Evolutionary conservation across 2,888 invertebrate genomes (phyloP).

Genomic region (Ditula angustiorana): DNA sequence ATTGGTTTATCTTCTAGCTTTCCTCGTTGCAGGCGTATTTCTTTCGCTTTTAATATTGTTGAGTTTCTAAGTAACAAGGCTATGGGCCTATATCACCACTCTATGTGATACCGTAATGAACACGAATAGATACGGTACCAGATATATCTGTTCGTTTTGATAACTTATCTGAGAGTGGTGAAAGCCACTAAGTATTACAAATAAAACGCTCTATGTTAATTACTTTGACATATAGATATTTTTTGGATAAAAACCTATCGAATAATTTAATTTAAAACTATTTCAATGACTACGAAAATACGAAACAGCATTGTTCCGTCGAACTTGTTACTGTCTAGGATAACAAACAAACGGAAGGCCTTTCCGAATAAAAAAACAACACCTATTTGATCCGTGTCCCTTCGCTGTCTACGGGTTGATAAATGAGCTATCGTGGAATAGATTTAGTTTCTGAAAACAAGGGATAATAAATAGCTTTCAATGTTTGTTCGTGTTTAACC

Average conservation of each 20-base stretch:
- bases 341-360: constrained; percentile 14
- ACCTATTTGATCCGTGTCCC: constrained; percentile 27
- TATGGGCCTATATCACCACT: too few species aligned
- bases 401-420: constrained; percentile 13
- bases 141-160: too few species aligned
- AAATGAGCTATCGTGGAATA: constrained; percentile 18
- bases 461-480: constrained; percentile 14
- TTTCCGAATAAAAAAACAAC: constrained; percentile 14
- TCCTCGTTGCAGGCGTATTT: too few species aligned
- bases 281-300: neutral
- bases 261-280: neutral
- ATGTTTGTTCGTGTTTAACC: constrained; percentile 4
- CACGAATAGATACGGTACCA: too few species aligned
- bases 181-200: too few species aligned
- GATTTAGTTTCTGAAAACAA: constrained; percentile 30
- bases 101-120: too few species aligned
- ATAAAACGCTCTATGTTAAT: too few species aligned
- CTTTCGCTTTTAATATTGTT: too few species aligned
- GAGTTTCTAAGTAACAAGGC: too few species aligned
- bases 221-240: too few species aligned
- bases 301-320: neutral
- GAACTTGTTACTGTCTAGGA: neutral
- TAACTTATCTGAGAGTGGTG: too few species aligned
- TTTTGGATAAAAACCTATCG: neutral
- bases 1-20: too few species aligned